Evolutionary conservation across 2,797 vertebrate genomes (phyloP), one percentile per base, ranked within the genome.

Genomic region (Threskiornis aethiopicus): DNA sequence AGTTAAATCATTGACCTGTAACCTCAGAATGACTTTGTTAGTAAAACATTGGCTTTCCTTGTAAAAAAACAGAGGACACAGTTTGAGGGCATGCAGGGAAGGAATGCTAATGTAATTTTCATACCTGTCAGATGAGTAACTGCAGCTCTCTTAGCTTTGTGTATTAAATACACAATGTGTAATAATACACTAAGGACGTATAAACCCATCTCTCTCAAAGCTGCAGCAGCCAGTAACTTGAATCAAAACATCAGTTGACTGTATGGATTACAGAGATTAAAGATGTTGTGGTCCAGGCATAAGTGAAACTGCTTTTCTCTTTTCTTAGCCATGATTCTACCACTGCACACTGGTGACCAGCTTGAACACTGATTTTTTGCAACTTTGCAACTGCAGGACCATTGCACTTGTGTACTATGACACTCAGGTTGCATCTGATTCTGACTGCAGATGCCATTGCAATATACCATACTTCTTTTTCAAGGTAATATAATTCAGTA

Each of bases 31-130:
- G n/a, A 59, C 67, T 81, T 33, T 75, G 87, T 89, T 84, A 93
- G 95, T 87, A 75, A 97, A 97, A 95, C 76, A 91, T 91, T 96
- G 81, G 9, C 71, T 92, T 71, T 75, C 21, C 67, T 71, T 57
- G 61, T 72, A 20, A 83, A 92, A 85, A 77, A 29, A 2, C 42
- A 77, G 62, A 85, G 64, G 52, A 41, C 21, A 80, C 35, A 3
- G 0, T 18, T 16, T 70, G 72, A 89, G 33, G 41, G 52, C 51
- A 84, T 81, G 67, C 24, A 78, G 57, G 29, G 46, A 83, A 84
- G 44, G 57, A 94, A 78, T 84, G 72, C 11, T 10, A 87, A 88
- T 69, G 52, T 22, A 79, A 75, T 87, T 93, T 87, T 77, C 47
- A 3, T 39, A 61, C 80, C 75, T 95, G 55, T 67, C 81, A 77